Evolutionary conservation across 2,797 vertebrate species (phyloP).

Genomic region (Sphenopsis melanotis): DNA sequence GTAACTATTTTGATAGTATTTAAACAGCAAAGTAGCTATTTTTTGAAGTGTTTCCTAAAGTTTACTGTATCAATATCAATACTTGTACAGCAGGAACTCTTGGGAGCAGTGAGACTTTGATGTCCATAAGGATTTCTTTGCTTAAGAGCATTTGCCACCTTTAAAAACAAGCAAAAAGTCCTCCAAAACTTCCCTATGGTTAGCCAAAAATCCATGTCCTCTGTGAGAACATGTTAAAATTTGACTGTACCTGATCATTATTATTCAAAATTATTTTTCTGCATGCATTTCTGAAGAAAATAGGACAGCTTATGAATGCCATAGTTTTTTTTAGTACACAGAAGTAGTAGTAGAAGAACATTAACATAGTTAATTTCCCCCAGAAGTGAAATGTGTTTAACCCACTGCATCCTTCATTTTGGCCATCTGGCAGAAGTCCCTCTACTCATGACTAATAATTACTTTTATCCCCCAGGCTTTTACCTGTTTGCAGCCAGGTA

Average conservation of each 20-base stretch:
- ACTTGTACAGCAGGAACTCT: neutral
- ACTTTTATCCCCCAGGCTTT: neutral
- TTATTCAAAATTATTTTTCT: neutral
- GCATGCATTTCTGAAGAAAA: neutral
- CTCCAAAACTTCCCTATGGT: rapidly evolving
- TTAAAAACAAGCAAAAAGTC: rapidly evolving
- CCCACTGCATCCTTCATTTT: neutral
- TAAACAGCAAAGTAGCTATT: neutral
- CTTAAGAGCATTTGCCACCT: neutral
- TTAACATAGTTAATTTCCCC: neutral
- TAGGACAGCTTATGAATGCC: neutral
- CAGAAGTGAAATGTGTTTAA: neutral
- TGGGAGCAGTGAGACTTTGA: neutral
- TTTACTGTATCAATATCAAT: rapidly evolving
- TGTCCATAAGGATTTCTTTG: neutral
- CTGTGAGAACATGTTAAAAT: rapidly evolving
- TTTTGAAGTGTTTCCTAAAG: neutral
- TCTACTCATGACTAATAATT: neutral
- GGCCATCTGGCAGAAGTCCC: neutral
- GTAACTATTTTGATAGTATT: neutral
- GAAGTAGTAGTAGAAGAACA: neutral
- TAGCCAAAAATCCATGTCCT: neutral
- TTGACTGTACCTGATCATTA: neutral
- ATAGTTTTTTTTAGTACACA: neutral
- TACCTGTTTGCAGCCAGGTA: neutral